phyloP scores from a whole-genome alignment of 2,113 vertebrate species.

The Pongo abelii region DNA sequence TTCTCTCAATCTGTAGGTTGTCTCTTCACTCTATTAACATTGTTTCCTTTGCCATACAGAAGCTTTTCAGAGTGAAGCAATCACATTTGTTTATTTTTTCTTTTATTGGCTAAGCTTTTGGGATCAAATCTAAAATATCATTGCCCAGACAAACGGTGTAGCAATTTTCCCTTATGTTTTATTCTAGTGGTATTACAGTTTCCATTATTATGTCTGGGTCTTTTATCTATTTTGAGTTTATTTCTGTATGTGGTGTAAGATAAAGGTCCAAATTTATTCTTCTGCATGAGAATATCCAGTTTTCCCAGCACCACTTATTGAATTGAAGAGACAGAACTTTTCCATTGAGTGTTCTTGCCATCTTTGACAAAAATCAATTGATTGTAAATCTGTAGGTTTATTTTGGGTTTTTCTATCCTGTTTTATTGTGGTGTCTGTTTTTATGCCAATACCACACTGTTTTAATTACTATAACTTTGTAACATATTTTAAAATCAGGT shows the following conservation, averaged over 20 bases:
- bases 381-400: neutral
- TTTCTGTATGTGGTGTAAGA: neutral
- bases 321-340: neutral
- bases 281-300: neutral
- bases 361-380: neutral
- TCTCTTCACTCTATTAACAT: neutral
- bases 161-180: neutral
- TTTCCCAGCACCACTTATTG: neutral
- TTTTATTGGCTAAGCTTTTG: neutral
- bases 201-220: neutral
- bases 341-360: neutral
- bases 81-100: neutral
- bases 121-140: neutral
- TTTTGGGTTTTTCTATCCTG: neutral
- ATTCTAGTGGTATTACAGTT: neutral
- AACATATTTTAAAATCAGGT: neutral
- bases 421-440: neutral
- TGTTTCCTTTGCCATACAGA: neutral
- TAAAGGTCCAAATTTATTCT: neutral
- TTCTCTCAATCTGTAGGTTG: neutral
- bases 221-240: neutral
- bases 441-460: neutral
- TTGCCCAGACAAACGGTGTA: neutral
- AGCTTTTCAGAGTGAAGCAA: neutral
- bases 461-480: neutral